Evolutionary conservation across 2,888 invertebrate species (phyloP).

Genomic region (Phalera bucephala): DNA sequence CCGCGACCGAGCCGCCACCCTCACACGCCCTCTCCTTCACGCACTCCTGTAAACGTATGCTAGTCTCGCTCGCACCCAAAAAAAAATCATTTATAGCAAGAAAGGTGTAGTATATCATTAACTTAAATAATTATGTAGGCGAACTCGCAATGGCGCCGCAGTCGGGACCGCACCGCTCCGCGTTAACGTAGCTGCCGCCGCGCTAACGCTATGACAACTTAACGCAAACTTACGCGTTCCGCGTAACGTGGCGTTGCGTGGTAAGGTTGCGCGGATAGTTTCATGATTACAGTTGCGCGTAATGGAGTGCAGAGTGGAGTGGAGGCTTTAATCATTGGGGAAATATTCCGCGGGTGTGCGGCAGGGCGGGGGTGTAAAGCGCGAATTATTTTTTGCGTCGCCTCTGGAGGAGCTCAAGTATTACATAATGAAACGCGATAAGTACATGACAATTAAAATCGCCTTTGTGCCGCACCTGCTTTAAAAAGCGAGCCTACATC

Average conservation of each 20-base stretch:
- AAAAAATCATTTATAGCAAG: conserved; percentile 69
- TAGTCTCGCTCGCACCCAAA: conserved; percentile 47
- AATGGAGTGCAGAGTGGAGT: conserved; percentile 66
- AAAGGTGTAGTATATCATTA: conserved; percentile 79
- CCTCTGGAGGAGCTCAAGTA: conserved; percentile 19
- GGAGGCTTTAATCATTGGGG: conserved; percentile 76
- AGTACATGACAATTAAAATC: conserved; percentile 27
- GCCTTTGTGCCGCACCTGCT: conserved; percentile 7
- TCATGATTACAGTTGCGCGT: conserved; percentile 71
- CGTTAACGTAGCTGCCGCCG: conserved; percentile 33
- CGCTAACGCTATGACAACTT: conserved; percentile 6
- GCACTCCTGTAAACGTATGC: conserved; percentile 12
- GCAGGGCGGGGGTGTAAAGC: no score
- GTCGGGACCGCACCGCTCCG: conserved; percentile 18
- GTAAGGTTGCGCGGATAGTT: conserved; percentile 52
- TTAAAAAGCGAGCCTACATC: not conserved
- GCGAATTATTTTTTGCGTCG: conserved; percentile 38
- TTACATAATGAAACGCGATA: conserved; percentile 32
- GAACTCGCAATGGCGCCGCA: conserved; percentile 34
- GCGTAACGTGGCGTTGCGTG: conserved; percentile 14
- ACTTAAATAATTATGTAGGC: conserved; percentile 77
- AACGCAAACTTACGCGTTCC: conserved; percentile 39
- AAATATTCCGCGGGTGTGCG: conserved; percentile 56
- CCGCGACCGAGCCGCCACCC: conserved; percentile 40
- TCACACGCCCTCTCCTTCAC: conserved; percentile 30